Conservation (phyloP, 2,113 vertebrate genomes). For the Seriola rivoliana region DNA sequence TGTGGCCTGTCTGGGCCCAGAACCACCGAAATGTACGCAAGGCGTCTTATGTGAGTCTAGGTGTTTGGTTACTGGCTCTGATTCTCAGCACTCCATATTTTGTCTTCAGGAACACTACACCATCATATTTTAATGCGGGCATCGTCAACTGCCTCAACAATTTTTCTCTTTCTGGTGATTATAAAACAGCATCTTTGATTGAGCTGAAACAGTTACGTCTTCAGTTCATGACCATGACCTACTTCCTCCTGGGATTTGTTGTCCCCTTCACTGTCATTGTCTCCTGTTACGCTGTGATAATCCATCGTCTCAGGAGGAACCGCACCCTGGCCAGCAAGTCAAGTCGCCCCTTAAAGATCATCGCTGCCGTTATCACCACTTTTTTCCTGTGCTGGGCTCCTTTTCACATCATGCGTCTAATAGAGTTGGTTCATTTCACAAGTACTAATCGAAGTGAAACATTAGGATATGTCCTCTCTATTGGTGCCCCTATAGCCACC, state of each 20-base stretch:
- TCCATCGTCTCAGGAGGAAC: conserved; percentile 84
- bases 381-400: conserved; percentile 91
- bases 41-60: conserved; percentile 80
- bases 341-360: conserved; percentile 88
- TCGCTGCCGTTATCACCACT: conserved; percentile 87
- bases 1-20: conserved; percentile 88
- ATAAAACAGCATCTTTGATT: conserved; percentile 43
- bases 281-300: conserved; percentile 87
- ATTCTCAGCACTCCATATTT: conserved; percentile 84
- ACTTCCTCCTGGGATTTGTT: conserved; percentile 88
- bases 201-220: conserved; percentile 66
- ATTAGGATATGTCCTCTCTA: neutral
- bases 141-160: conserved; percentile 81
- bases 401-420: conserved; percentile 86
- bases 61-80: conserved; percentile 86
- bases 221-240: conserved; percentile 83
- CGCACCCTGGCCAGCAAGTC: conserved; percentile 84
- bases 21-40: conserved; percentile 84
- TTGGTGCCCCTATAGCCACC: too few species aligned
- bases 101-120: conserved; percentile 75
- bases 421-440: conserved; percentile 81
- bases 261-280: conserved; percentile 88
- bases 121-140: conserved; percentile 9
- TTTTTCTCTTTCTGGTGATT: conserved; percentile 80
- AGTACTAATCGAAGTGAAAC: conserved; percentile 53